Evolutionary conservation across 2,888 invertebrate genomes (phyloP), one percentile per base, ranked within the genome.

Genomic region (Orgyia antiqua): DNA sequence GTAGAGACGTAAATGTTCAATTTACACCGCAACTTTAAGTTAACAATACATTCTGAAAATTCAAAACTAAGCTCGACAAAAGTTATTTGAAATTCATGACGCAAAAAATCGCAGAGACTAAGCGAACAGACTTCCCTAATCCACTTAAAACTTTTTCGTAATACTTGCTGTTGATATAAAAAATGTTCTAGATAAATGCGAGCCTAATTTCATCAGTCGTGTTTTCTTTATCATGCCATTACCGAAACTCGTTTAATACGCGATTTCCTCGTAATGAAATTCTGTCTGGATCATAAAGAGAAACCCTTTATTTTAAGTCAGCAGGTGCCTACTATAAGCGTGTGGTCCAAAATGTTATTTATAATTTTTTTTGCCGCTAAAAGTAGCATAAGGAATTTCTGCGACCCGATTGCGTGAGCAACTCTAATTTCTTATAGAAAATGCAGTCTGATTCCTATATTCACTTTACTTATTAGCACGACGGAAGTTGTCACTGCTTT

Each of bases 181-280:
- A 37, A 45, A 42, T 33, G 34, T 34, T 19, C 24, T 37, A 15
- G 23, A 39, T 29, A 39, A 53, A 38, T 42, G 26, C 13, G 41
- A 25, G 37, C 42, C 38, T 38, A 45, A 54, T 52, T 47, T 42
- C 41, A 45, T 39, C 41, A 47, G 48, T 45, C 39, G 34, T 53
- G 42, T 50, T 53, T 40, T 46, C 46, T 49, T 48, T 54, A 56
- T 43, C 36, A 35, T 41, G 26, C 48, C 26, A 43, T 56, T 51
- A 51, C 42, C 24, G 26, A 41, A 51, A 47, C 44, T 51, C 58
- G 45, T 65, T 60, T 60, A 51, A 57, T 57, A 54, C 32, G 45
- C 51, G 55, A 65, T 62, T 57, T 58, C 53, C 50, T 44, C 45
- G 32, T 64, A 68, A 71, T 71, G 63, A 70, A 70, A 70, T 69